A percentile compares a stretch with the other conserved stretches of the same genome.
These are phyloP conservation scores for Otus sunia DNA, from an alignment of 2,113 vertebrate genomes.

Conservation along the genomic window DNA sequence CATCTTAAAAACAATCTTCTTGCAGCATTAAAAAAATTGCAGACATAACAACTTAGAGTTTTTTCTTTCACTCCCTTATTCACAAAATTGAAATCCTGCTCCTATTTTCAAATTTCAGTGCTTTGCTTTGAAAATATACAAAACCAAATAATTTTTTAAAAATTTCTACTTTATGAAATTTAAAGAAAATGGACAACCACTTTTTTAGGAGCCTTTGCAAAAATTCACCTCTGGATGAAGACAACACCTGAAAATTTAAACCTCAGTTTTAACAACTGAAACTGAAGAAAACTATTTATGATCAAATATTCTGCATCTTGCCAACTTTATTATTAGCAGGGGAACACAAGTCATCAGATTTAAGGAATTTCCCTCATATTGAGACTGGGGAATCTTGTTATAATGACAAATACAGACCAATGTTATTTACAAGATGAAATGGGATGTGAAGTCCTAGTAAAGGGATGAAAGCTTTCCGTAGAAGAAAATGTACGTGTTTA, in stretches of 20 bases:
- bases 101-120: not conserved
- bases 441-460: not conserved
- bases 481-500: not conserved
- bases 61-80: not conserved
- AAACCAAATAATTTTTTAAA: not conserved
- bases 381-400: not conserved
- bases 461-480: not conserved
- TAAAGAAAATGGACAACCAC: not conserved
- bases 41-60: not conserved
- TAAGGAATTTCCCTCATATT: not conserved
- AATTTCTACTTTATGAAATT: not conserved
- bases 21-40: not conserved
- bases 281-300: not conserved
- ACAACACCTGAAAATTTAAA: not conserved
- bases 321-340: not conserved
- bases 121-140: not conserved
- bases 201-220: not conserved
- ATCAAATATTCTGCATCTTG: not conserved
- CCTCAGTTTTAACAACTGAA: not conserved
- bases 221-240: not conserved
- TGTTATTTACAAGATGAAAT: not conserved
- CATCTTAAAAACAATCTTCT: not conserved
- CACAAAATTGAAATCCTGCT: not conserved
- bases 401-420: not conserved
- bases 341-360: not conserved